Evolutionary conservation across 2,797 vertebrate species (phyloP).

Genomic region (Oryzias dopingdopingensis): DNA sequence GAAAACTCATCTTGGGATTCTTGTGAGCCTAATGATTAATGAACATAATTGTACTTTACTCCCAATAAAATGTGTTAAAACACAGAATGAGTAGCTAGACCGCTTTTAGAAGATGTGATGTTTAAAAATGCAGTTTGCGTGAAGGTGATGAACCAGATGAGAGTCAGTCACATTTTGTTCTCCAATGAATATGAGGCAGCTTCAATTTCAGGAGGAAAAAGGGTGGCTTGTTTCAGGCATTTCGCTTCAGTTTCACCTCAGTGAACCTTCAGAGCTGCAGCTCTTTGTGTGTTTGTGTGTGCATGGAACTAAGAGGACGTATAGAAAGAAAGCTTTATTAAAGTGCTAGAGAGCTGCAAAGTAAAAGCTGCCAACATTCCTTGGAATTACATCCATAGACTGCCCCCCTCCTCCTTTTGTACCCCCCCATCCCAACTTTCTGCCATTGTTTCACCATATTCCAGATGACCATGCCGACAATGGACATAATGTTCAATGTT

Average conservation of each 20-base stretch:
- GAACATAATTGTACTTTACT: too few species aligned
- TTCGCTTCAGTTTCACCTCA: constrained; percentile 25
- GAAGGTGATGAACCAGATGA: constrained; percentile 3
- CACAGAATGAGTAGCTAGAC: too few species aligned
- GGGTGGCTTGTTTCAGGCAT: constrained; percentile 16
- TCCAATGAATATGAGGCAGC: constrained; percentile 1
- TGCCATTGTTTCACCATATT: constrained; percentile 1
- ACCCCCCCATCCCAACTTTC: background rate
- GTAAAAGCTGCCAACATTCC: constrained; percentile 43
- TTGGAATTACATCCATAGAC: constrained; percentile 27
- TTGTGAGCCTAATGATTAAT: too few species aligned
- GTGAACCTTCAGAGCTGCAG: constrained; percentile 18
- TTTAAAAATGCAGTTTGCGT: background rate
- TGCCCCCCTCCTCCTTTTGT: background rate
- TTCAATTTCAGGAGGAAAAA: constrained; percentile 26
- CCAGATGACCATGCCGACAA: constrained; percentile 1
- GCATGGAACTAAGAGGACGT: constrained; percentile 21
- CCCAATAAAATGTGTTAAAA: too few species aligned
- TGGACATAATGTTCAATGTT: background rate
- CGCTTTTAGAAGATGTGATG: background rate
- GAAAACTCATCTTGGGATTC: too few species aligned
- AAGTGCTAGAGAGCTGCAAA: constrained; percentile 22
- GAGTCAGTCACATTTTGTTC: constrained; percentile 6
- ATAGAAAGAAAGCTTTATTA: constrained; percentile 44
- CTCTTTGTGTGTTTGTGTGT: constrained; percentile 21